Evolutionary conservation across 1,140 invertebrate genomes (phyloP).

Genomic region (Gryon sp.): DNA sequence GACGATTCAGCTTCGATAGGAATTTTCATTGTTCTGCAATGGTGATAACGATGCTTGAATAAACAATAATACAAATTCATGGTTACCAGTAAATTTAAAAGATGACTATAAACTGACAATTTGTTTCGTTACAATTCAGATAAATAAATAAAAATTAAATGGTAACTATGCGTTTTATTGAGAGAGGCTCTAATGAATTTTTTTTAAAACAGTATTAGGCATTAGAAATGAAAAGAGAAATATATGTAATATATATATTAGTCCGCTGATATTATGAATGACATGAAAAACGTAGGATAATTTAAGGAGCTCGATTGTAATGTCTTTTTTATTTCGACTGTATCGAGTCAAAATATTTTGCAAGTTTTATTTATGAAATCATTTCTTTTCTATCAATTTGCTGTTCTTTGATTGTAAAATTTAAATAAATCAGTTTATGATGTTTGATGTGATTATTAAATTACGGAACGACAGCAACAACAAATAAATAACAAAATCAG

Average conservation of each 20-base stretch:
- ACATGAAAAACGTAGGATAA: slow-evolving; percentile 30
- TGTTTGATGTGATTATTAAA: slow-evolving; percentile 52
- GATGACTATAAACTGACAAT: not conserved
- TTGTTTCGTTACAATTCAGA: too few relatives aligned
- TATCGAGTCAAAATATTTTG: slow-evolving; percentile 14
- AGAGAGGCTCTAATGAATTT: slow-evolving; percentile 40
- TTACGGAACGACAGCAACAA: slow-evolving; percentile 35
- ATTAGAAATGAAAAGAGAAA: slow-evolving; percentile 44
- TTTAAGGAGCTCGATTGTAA: slow-evolving; percentile 36
- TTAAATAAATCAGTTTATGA: slow-evolving; percentile 34
- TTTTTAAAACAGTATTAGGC: slow-evolving; percentile 59
- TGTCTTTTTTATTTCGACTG: slow-evolving; percentile 18
- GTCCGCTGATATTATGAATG: slow-evolving; percentile 48
- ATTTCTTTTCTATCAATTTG: slow-evolving; percentile 13
- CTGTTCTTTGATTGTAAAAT: slow-evolving; percentile 16
- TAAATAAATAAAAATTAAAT: not conserved
- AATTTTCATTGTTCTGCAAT: slow-evolving; percentile 16
- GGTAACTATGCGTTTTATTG: slow-evolving; percentile 29
- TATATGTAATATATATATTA: slow-evolving; percentile 61
- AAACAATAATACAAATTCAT: slow-evolving; percentile 23
- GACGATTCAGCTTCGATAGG: slow-evolving; percentile 41
- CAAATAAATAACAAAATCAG: too few relatives aligned
- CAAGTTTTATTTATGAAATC: slow-evolving; percentile 8
- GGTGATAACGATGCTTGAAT: slow-evolving; percentile 27
- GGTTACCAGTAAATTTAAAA: slow-evolving; percentile 1